Evolutionary conservation across 2,888 invertebrate species (phyloP).

Genomic region (Glaucopsyche alexis): DNA sequence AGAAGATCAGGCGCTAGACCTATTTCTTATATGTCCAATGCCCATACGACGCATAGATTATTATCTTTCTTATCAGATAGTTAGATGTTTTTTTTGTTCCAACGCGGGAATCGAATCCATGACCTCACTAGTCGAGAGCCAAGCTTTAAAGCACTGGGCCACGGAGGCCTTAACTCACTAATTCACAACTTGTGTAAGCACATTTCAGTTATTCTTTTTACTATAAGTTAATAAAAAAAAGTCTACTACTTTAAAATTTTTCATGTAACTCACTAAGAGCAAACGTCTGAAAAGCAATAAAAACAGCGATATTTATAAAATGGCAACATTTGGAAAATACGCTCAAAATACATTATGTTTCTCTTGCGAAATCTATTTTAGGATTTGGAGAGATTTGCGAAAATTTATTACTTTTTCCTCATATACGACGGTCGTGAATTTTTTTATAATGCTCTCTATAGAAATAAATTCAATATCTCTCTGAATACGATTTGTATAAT

Average conservation of each 20-base stretch:
- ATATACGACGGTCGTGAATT: background rate
- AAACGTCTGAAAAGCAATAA: conserved; percentile 4
- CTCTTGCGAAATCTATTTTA: conserved; percentile 13
- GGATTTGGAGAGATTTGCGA: conserved; percentile 22
- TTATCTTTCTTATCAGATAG: too few species aligned
- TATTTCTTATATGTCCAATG: too few species aligned
- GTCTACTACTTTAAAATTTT: background rate
- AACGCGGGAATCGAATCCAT: too few species aligned
- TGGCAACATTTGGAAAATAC: conserved; percentile 19
- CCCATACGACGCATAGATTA: too few species aligned
- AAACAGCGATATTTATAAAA: conserved; percentile 13
- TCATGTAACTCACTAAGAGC: background rate
- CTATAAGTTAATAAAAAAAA: background rate
- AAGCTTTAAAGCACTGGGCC: too few species aligned
- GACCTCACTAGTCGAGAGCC: too few species aligned
- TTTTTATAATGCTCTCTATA: background rate
- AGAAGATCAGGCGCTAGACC: too few species aligned
- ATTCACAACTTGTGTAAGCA: too few species aligned
- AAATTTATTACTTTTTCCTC: conserved; percentile 21
- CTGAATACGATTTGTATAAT: too few species aligned
- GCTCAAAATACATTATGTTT: conserved; percentile 15
- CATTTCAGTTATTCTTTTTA: background rate
- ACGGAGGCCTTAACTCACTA: too few species aligned
- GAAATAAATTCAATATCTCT: background rate
- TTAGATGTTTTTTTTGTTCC: background rate